phyloP scores from a whole-genome alignment of 2,797 vertebrate genomes.

The Merluccius polli region DNA sequence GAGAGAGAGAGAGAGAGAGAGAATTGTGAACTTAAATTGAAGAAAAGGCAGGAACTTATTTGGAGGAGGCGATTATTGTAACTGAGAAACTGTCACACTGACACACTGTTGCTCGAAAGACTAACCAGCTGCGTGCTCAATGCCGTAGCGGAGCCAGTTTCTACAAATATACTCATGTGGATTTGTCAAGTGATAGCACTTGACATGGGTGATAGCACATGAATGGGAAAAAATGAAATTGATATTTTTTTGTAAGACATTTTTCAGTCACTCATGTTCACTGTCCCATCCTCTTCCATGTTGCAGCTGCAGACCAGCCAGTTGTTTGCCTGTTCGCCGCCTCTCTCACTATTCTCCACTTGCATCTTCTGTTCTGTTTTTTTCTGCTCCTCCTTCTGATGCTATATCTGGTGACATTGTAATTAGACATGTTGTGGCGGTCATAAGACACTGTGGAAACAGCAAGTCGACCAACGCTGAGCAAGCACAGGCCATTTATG shows the following conservation, averaged over 20 bases:
- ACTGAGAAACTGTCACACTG: constrained; percentile 15
- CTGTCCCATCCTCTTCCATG: background rate
- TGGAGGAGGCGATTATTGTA: constrained; percentile 43
- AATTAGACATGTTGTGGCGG: constrained; percentile 51
- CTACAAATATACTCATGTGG: constrained; percentile 25
- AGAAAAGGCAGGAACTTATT: constrained; percentile 15
- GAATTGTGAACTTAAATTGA: no score
- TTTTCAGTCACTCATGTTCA: constrained; percentile 11
- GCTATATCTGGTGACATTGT: constrained; percentile 65
- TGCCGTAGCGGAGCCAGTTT: constrained; percentile 29
- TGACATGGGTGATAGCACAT: constrained; percentile 22
- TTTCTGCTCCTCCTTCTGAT: constrained; percentile 35
- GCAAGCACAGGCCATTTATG: constrained; percentile 22
- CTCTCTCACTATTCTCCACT: constrained; percentile 9
- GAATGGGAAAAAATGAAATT: constrained; percentile 27
- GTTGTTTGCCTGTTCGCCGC: constrained; percentile 14
- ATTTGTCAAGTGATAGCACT: constrained; percentile 32
- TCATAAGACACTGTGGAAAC: constrained; percentile 6
- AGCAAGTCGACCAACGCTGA: constrained; percentile 27
- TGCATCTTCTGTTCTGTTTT: background rate
- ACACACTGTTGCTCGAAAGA: constrained; percentile 38
- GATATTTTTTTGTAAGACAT: constrained; percentile 19
- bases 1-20: no score
- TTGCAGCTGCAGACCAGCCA: no score
- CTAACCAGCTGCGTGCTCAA: constrained; percentile 27